Conservation (phyloP, 2,797 vertebrate species). For the Cossypha heuglini region DNA sequence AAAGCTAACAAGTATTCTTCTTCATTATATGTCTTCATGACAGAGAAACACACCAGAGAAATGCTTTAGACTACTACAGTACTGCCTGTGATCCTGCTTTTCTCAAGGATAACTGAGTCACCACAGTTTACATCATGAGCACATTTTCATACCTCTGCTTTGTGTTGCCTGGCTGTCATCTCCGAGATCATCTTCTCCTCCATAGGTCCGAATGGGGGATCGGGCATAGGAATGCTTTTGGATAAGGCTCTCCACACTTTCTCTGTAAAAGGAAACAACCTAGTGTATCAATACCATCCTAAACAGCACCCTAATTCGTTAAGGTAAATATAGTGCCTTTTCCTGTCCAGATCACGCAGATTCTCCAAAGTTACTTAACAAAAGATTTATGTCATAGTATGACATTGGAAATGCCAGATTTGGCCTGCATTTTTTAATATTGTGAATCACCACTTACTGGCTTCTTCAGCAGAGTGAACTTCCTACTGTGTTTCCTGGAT, state of each 20-base stretch:
- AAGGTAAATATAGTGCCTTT: neutral
- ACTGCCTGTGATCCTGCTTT: neutral
- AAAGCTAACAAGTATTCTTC: neutral
- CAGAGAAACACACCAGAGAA: neutral
- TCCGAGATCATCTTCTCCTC: conserved; percentile 90
- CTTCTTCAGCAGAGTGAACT: neutral
- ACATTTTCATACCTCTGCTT: conserved; percentile 80
- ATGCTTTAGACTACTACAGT: neutral
- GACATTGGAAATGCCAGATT: neutral
- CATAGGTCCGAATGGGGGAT: conserved; percentile 94
- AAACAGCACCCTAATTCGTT: neutral
- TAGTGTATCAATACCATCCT: neutral
- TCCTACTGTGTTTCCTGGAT: neutral
- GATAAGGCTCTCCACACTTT: conserved; percentile 98
- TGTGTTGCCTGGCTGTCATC: conserved; percentile 87
- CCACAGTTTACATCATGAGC: neutral
- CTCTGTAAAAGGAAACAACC: conserved; percentile 79
- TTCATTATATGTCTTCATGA: neutral
- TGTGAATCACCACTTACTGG: neutral
- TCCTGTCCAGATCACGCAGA: neutral
- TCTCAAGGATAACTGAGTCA: neutral
- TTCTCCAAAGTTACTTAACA: neutral
- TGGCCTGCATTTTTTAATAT: rapidly evolving
- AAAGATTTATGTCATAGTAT: neutral
- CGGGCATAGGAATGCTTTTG: conserved; percentile 98